A percentile compares a stretch with the other conserved stretches of the same genome.
phyloP scores from a whole-genome alignment of 2,888 invertebrate species.

The Stenurella melanura region DNA sequence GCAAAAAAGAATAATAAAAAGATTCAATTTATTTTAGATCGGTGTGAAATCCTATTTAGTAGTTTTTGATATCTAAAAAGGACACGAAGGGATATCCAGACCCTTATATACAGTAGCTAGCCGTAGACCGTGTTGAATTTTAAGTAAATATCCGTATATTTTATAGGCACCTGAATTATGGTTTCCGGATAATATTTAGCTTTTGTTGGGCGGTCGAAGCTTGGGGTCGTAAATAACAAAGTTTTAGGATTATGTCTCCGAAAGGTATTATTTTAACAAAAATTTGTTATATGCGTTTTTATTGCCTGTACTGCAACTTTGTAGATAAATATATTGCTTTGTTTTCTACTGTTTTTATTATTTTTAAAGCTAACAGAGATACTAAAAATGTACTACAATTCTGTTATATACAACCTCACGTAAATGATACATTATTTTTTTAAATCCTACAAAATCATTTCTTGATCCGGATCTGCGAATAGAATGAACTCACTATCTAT shows the following conservation, averaged over 20 bases:
- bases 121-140: slow-evolving; percentile 54
- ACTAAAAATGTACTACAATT: too few species aligned
- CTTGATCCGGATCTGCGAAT: too few species aligned
- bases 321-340: background rate
- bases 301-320: background rate
- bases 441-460: too few species aligned
- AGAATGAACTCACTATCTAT: too few species aligned
- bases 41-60: slow-evolving; percentile 50
- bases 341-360: background rate
- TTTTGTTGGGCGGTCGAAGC: slow-evolving; percentile 51
- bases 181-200: slow-evolving; percentile 59
- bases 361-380: too few species aligned
- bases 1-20: slow-evolving; percentile 38
- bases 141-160: slow-evolving; percentile 54
- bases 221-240: slow-evolving; percentile 58
- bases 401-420: too few species aligned
- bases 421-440: too few species aligned
- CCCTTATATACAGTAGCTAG: slow-evolving; percentile 37
- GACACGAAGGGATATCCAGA: slow-evolving; percentile 36
- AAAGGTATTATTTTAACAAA: slow-evolving; percentile 50
- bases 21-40: slow-evolving; percentile 46
- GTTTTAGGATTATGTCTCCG: slow-evolving; percentile 56
- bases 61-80: slow-evolving; percentile 44
- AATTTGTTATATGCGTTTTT: slow-evolving; percentile 46
- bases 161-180: slow-evolving; percentile 58